Evolutionary conservation across 2,888 invertebrate species (phyloP).

Genomic region (Sinohyriopsis cumingii): DNA sequence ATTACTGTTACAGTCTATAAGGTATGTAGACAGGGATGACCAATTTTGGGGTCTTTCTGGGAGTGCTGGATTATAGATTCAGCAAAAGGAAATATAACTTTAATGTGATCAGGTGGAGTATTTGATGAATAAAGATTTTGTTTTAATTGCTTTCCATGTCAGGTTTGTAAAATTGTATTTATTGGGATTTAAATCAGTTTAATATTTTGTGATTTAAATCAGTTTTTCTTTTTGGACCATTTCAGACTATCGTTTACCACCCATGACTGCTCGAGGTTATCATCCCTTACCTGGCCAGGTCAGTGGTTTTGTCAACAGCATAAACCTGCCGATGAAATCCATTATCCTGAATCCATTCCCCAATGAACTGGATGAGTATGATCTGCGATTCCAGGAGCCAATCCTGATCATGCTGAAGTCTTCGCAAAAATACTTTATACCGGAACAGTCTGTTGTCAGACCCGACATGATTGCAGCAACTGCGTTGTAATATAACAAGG

Average conservation of each 20-base stretch:
- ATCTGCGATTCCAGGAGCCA: conserved; percentile 59
- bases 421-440: conserved; percentile 69
- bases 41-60: too few relatives aligned
- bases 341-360: conserved; percentile 69
- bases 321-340: conserved; percentile 69
- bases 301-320: conserved; percentile 63
- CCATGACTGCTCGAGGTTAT: conserved; percentile 52
- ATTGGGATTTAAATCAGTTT: neutral
- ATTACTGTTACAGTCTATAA: too few relatives aligned
- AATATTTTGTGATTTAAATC: neutral
- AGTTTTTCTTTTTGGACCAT: conserved; percentile 3
- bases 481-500: too few relatives aligned
- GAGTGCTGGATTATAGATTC: too few relatives aligned
- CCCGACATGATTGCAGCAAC: conserved; percentile 37
- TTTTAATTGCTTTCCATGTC: too few relatives aligned
- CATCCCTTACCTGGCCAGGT: conserved; percentile 58
- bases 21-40: too few relatives aligned
- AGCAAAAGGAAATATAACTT: neutral
- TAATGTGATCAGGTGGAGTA: neutral
- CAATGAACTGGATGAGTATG: conserved; percentile 55
- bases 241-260: conserved; percentile 58
- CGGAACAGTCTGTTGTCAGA: conserved; percentile 60
- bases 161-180: too few relatives aligned
- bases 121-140: too few relatives aligned
- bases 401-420: conserved; percentile 67